Base-by-base conservation (phyloP, 2,113 vertebrate genomes). In the Tricholaema leucomelas region DNA sequence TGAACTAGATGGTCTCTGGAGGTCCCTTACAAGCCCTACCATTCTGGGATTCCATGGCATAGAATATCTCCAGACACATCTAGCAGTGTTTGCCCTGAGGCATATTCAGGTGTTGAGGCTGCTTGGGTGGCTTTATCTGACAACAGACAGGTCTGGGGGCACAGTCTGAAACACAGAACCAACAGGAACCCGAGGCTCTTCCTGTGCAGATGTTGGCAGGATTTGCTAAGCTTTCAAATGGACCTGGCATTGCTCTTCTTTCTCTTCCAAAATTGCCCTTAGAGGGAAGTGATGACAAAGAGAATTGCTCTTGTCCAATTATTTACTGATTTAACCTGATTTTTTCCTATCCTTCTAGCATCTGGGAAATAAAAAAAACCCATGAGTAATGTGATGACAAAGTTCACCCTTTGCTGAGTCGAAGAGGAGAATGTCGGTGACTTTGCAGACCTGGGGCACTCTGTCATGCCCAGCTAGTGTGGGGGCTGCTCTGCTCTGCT, bases 271-370 rank as follows among this genome's bases (percentile, higher is more conserved):
- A 83, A 60, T 25, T 81, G 27, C 73, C 75, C 44, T 86, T 36
- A 44, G 77, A 86, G 69, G 24, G n/a, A 72, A 7, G 9, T 58
- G 54, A 80, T 81, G 92, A 72, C 92, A 94, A 84, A 91, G 31
- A 81, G 42, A 75, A 84, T 90, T 6, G 16, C n/a, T 86, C 69
- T 88, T 75, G 80, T 94, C 54, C 33, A 3, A 64, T 86, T 85
- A 56, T 28, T 74, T 85, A 73, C 36, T 90, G 46, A 88, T 93
- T 81, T 93, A 85, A 94, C 61, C 80, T 93, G 89, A 95, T 93
- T 92, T 89, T 28, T 79, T 91, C 42, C 60, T 82, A 17, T 59
- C 85, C 40, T 70, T 80, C 1, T 17, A 89, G 72, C 79, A 85
- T 70, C 75, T 80, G 50, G 50, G 8, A 71, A 76, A 20, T 9